Evolutionary conservation across 1,140 invertebrate species (phyloP).

Genomic region (Mactra quadrangularis): DNA sequence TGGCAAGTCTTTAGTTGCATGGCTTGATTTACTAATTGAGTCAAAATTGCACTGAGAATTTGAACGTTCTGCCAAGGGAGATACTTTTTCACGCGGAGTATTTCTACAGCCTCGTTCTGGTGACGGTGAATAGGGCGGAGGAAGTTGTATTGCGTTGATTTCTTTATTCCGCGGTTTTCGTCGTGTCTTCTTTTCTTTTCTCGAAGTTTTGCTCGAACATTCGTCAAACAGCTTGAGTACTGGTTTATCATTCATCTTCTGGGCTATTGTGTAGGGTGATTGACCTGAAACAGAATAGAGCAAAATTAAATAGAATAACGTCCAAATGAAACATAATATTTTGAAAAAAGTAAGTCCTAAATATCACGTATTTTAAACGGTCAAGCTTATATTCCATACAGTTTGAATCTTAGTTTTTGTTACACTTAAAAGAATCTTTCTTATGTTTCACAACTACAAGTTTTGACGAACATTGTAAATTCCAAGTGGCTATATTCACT

Average conservation of each 20-base stretch:
- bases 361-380: too few relatives aligned
- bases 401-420: too few relatives aligned
- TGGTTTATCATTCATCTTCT: constrained; percentile 15
- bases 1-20: too few relatives aligned
- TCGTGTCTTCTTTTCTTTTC: not conserved
- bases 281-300: constrained; percentile 24
- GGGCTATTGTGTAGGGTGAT: constrained; percentile 32
- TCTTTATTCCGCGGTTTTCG: constrained; percentile 35
- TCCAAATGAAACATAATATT: too few relatives aligned
- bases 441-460: too few relatives aligned
- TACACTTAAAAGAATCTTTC: too few relatives aligned
- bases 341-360: too few relatives aligned
- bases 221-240: constrained; percentile 2
- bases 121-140: constrained; percentile 45
- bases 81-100: not conserved
- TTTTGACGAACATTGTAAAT: too few relatives aligned
- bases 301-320: too few relatives aligned
- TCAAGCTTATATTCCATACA: too few relatives aligned
- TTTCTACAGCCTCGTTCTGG: constrained; percentile 17
- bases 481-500: too few relatives aligned
- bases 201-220: not conserved
- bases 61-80: not conserved
- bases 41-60: not conserved
- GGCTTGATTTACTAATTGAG: too few relatives aligned
- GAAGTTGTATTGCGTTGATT: constrained; percentile 16